These are phyloP conservation scores for Bovichtus diacanthus DNA, from an alignment of 2,797 vertebrate genomes.

Conservation along the genomic window DNA sequence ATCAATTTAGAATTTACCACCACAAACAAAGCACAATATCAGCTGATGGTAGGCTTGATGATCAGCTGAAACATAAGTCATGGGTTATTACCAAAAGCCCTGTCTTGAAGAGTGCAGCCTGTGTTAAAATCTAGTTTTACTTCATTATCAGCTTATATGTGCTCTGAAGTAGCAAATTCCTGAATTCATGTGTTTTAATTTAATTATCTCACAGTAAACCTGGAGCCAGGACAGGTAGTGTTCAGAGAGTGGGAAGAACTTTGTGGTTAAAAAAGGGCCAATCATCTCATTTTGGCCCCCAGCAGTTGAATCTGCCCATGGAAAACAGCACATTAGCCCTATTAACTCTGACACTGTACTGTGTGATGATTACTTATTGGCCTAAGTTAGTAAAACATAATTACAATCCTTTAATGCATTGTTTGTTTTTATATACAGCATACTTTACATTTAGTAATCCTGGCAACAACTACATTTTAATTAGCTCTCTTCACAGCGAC, in stretches of 20 bases:
- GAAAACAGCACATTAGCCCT: not conserved
- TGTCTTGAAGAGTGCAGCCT: not conserved
- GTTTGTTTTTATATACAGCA: not conserved
- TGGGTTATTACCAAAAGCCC: not conserved
- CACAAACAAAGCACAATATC: not conserved
- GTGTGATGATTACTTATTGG: not conserved
- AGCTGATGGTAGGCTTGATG: not conserved
- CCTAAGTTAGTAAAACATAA: not conserved
- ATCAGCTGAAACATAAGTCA: not conserved
- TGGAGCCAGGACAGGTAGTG: not conserved
- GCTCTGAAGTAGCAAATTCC: not conserved
- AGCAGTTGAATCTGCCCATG: not conserved
- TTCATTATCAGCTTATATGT: not conserved
- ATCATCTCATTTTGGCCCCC: not conserved
- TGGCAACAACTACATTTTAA: not conserved
- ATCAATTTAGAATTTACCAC: not conserved
- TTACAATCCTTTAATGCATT: not conserved
- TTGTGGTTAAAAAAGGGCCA: not conserved
- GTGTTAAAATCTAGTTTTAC: conserved; percentile 1
- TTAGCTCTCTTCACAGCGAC: not conserved
- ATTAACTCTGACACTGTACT: not conserved
- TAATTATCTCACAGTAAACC: not conserved
- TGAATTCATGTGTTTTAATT: conserved; percentile 3
- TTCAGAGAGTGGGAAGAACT: not conserved
- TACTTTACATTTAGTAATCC: conserved; percentile 5